Percentiles rank a stretch among this genome's conserved stretches.
These are phyloP conservation scores for Vultur gryphus DNA, from an alignment of 2,797 vertebrate genomes.

Conservation along the genomic window DNA sequence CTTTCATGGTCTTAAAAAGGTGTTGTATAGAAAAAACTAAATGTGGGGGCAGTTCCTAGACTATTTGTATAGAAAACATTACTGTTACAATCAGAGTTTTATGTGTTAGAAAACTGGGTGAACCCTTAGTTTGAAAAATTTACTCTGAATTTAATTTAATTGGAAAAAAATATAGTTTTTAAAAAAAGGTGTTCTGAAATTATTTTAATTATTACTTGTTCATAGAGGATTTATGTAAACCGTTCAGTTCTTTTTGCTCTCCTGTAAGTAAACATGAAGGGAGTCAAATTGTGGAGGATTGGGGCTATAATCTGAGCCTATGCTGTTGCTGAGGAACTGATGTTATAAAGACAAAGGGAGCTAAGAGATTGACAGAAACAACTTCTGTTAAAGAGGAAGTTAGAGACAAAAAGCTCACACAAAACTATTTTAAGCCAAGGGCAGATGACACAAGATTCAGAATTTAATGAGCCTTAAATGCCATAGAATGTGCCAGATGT, in stretches of 20 bases:
- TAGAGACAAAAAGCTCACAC: conserved; percentile 51
- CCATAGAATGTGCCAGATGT: conserved; percentile 61
- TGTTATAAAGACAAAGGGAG: background rate
- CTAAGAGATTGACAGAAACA: conserved; percentile 36
- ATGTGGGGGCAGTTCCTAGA: background rate
- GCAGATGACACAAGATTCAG: conserved; percentile 69
- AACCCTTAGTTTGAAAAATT: background rate
- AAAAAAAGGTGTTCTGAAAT: background rate
- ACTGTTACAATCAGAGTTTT: background rate
- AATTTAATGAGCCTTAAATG: conserved; percentile 80
- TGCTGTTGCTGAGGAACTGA: background rate
- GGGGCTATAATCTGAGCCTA: background rate
- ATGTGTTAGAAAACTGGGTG: background rate
- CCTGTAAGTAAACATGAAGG: background rate
- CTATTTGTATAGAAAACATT: background rate
- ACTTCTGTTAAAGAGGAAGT: conserved; percentile 51
- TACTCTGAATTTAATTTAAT: background rate
- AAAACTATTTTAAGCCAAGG: conserved; percentile 68
- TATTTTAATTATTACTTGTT: background rate
- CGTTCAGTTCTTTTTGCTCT: background rate
- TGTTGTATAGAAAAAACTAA: background rate
- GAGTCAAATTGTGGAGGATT: background rate
- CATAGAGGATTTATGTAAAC: background rate
- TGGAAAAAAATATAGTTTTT: background rate
- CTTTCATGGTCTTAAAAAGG: background rate